Base-by-base conservation (phyloP, 2,888 invertebrate genomes). In the Sarcophaga subvicina region DNA sequence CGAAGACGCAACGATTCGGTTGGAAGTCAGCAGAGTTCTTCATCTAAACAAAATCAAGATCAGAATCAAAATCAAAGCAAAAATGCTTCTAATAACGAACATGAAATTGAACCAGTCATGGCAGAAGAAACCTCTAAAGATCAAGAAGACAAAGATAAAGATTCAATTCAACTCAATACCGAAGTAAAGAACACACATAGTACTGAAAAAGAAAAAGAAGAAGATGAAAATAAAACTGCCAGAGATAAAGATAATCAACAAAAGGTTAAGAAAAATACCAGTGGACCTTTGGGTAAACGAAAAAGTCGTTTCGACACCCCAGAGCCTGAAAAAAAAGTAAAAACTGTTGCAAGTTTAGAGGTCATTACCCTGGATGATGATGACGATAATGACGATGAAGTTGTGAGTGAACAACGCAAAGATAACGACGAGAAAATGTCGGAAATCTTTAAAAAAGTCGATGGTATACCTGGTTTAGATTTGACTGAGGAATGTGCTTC, bases 381-480 rank as follows among this genome's bases (percentile, higher is more conserved):
- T 60, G 91, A 91, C 83, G 90, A 91, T 60, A 91, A 90, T 0
- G 90, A 90, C 11, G 87, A 89, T 4, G 88, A 85, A 22, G 64
- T 59, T n/a, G 72, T 69, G 1, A 27, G n/a, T n/a, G 59, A 75
- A 25, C 20, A 70, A 20, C 54, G 62, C 1, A 47, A 20, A 11
- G 45, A 67, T n/a, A 80, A 73, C 49, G 20, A 70, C 67, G 49
- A 88, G 4, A 81, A 76, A 8, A 90, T 92, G 83, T 88, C 90
- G 14, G 91, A 90, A 63, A 90, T 93, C 5, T 92, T 93, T 73
- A 91, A 91, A 78, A 90, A 91, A 83, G 89, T 83, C 14, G 92
- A 90, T 63, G 95, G 95, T 64, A 97, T 97, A 90, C 97, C 97
- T 12, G 97, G 97, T 0, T 94, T 97, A 82, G 96, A 97, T 94